Evolutionary conservation across 1,140 invertebrate genomes (phyloP).

Genomic region (Achatina immaculata): DNA sequence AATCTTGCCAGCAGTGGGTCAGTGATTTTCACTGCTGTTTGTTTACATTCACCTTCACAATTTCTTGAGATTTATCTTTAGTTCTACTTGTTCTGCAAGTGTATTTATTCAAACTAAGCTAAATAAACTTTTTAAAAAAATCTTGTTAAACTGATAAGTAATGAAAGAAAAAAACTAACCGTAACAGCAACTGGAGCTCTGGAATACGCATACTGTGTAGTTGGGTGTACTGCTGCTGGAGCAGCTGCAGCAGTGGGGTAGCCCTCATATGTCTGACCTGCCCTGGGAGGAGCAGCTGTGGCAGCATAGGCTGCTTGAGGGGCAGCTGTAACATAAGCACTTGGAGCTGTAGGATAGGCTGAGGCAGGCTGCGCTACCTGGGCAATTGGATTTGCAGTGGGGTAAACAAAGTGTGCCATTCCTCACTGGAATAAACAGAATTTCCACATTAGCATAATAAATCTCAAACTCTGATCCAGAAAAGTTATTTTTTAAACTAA

Average conservation of each 20-base stretch:
- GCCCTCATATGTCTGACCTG: conserved; percentile 65
- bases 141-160: too few species aligned
- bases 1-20: too few species aligned
- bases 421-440: conserved; percentile 8
- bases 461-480: too few species aligned
- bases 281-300: conserved; percentile 61
- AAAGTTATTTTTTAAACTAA: too few species aligned
- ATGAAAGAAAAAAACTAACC: conserved; percentile 47
- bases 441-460: too few species aligned
- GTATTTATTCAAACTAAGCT: too few species aligned
- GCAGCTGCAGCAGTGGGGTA: conserved; percentile 67
- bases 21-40: too few species aligned
- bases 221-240: conserved; percentile 51
- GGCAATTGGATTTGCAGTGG: conserved; percentile 61
- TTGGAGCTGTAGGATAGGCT: conserved; percentile 82
- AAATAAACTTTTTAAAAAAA: too few species aligned
- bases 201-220: conserved; percentile 67
- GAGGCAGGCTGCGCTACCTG: conserved; percentile 54
- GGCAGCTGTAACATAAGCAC: conserved; percentile 81
- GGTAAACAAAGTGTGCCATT: conserved; percentile 68
- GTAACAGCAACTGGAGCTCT: conserved; percentile 67
- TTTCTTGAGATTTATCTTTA: too few species aligned
- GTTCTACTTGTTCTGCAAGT: too few species aligned
- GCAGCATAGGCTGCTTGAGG: conserved; percentile 66
- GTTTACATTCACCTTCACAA: too few species aligned